Percentiles rank a stretch among this genome's conserved stretches.
Evolutionary conservation across 1,140 invertebrate genomes (phyloP).

Genomic region (Diprion similis): DNA sequence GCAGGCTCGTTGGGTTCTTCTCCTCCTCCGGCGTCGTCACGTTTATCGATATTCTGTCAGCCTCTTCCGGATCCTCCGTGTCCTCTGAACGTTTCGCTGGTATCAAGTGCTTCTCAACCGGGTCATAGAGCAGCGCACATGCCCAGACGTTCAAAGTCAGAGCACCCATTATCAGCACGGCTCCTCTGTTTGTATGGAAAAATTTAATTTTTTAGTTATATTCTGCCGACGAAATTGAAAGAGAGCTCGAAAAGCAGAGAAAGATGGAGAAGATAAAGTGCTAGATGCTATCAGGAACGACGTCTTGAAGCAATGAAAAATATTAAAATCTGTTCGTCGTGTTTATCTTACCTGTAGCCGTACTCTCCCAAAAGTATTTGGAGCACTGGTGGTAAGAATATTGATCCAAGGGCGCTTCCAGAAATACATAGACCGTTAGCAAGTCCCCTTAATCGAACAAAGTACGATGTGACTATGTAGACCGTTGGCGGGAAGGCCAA

Average conservation of each 20-base stretch:
- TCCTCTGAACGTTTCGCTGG: slow-evolving; percentile 47
- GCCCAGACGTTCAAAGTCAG: slow-evolving; percentile 84
- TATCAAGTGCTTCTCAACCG: slow-evolving; percentile 81
- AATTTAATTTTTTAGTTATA: slow-evolving; percentile 14
- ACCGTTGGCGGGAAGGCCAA: slow-evolving; percentile 86
- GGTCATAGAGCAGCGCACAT: slow-evolving; percentile 82
- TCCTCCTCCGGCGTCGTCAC: slow-evolving; percentile 39
- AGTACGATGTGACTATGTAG: slow-evolving; percentile 91
- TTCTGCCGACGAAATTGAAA: not conserved
- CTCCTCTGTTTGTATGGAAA: slow-evolving; percentile 65
- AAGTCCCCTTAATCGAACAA: slow-evolving; percentile 78
- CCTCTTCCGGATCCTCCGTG: slow-evolving; percentile 21
- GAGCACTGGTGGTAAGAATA: slow-evolving; percentile 80
- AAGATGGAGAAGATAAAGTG: not conserved
- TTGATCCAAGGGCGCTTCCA: slow-evolving; percentile 83
- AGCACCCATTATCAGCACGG: slow-evolving; percentile 82
- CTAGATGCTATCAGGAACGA: too few relatives aligned
- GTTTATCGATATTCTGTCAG: slow-evolving; percentile 26
- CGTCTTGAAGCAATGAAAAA: slow-evolving; percentile 33
- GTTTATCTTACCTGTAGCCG: slow-evolving; percentile 71
- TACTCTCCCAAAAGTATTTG: slow-evolving; percentile 73
- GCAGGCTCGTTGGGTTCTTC: slow-evolving; percentile 31
- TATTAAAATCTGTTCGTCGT: slow-evolving; percentile 16
- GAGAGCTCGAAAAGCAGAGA: not conserved
- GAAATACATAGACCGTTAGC: slow-evolving; percentile 91